A percentile compares a stretch with the other conserved stretches of the same genome.
phyloP scores from a whole-genome alignment of 2,113 vertebrate genomes.

The Hypomesus transpacificus region DNA sequence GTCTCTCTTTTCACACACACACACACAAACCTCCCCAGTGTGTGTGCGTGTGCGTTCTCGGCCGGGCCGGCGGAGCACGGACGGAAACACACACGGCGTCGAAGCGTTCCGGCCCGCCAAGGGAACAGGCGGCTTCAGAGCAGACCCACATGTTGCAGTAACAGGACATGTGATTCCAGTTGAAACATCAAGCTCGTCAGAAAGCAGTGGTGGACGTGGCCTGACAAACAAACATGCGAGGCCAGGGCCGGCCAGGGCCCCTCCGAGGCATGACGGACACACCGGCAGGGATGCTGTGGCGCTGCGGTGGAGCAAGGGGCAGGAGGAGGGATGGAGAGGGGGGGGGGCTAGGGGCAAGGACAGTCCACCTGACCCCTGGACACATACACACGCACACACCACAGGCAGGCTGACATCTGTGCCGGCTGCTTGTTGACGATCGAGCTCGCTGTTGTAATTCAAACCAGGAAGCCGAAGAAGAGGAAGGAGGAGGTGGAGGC shows the following conservation, averaged over 20 bases:
- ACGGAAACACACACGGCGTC: background rate
- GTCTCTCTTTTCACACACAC: background rate
- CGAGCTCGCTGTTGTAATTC: background rate
- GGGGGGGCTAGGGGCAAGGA: background rate
- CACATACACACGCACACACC: background rate
- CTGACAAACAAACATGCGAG: slow-evolving; percentile 30
- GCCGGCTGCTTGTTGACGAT: background rate
- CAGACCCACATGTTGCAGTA: slow-evolving; percentile 35
- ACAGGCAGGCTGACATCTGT: background rate
- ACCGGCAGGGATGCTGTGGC: no score
- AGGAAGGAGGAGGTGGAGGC: background rate
- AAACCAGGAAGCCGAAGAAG: background rate
- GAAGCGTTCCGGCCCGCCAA: slow-evolving; percentile 11
- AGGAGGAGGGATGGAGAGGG: no score
- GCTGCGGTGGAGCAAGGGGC: no score
- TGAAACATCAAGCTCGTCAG: slow-evolving; percentile 37
- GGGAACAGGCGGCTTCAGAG: slow-evolving; percentile 11
- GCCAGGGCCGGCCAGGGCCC: background rate
- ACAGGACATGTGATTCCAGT: slow-evolving; percentile 48
- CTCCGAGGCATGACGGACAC: slow-evolving; percentile 8
- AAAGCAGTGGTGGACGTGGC: slow-evolving; percentile 23
- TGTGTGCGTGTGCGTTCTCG: background rate
- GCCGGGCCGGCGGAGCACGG: background rate
- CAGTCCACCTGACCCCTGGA: background rate
- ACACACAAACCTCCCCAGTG: background rate